A percentile compares a stretch with the other conserved stretches of the same genome.
phyloP scores from a whole-genome alignment of 2,888 invertebrate genomes.

The Proisotoma minuta region DNA sequence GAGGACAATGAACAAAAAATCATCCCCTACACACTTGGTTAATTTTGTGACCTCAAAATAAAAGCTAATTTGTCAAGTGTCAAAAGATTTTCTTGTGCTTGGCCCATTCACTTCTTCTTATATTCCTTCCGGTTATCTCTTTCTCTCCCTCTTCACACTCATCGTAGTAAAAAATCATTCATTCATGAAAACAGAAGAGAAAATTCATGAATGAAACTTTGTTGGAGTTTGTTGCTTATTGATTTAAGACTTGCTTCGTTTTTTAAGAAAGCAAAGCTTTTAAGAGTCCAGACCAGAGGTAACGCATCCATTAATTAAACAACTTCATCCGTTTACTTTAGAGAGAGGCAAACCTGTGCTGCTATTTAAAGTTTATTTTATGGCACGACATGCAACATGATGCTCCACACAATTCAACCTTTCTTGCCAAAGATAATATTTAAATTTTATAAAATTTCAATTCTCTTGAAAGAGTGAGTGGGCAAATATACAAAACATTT shows the following conservation, averaged over 20 bases:
- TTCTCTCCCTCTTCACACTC: too few species aligned
- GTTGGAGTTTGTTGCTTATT: too few species aligned
- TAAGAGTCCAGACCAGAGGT: neutral
- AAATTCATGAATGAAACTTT: constrained; percentile 4
- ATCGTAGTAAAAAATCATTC: constrained; percentile 1
- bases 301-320: neutral
- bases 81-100: neutral
- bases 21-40: too few species aligned
- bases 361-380: constrained; percentile 12
- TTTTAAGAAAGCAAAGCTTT: neutral
- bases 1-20: too few species aligned
- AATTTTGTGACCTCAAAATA: neutral
- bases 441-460: constrained; percentile 24
- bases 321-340: neutral
- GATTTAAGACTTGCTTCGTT: neutral
- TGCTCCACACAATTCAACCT: neutral
- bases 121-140: constrained; percentile 1
- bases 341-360: neutral
- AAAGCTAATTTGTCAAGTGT: constrained; percentile 2
- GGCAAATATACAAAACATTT: too few species aligned
- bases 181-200: neutral
- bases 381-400: neutral
- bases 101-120: neutral
- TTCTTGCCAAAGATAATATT: constrained; percentile 32
- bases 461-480: too few species aligned